Base-by-base conservation (phyloP, 2,888 invertebrate genomes). In the Unio delphinus region DNA sequence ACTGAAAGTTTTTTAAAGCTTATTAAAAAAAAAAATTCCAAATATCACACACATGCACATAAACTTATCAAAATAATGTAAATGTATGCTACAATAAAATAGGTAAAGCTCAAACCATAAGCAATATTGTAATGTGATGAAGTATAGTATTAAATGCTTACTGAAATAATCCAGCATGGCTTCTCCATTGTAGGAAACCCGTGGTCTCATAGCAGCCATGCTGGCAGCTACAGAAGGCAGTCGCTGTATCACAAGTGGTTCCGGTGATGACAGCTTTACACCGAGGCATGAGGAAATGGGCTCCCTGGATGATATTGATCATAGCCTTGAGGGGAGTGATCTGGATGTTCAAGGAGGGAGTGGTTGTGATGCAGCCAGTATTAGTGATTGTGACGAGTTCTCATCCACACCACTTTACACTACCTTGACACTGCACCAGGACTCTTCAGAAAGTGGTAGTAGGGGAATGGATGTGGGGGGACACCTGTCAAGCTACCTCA, bases 151-250 rank as follows among this genome's bases (percentile, higher is more conserved):
- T 45, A 45, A 45, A 45, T 34, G 8, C 34, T 34, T 34, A 34
- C 7, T 34, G 28, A 34, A 34, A 30, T 4, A 34, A n/a, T n/a
- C 11, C 15, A 62, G 15, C 23, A 26, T 30, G 23, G n/a, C 28
- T 28, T 26, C 56, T 64, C 4, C 26, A 23, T 76, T 78, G 8
- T 69, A 83, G 82, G 81, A 83, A 68, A 78, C 75, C 4, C 68
- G 78, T 23, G 80, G 79, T 20, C 67, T 83, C 63, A 79, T 83
- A 11, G 83, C 79, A 3, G 80, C 79, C 34, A 81, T 83, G 81
- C 58, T 83, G 64, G 73, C 76, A 23, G 79, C 79, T 20, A 67
- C 65, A 61, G 45, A 57, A 55, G 59, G 34, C n/a, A 18, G 15
- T 8, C 30, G 20, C n/a, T 75, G 75, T 62, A 55, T 75, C 54